Conservation (phyloP, 2,797 vertebrate genomes). For the Peromyscus melanophrys region DNA sequence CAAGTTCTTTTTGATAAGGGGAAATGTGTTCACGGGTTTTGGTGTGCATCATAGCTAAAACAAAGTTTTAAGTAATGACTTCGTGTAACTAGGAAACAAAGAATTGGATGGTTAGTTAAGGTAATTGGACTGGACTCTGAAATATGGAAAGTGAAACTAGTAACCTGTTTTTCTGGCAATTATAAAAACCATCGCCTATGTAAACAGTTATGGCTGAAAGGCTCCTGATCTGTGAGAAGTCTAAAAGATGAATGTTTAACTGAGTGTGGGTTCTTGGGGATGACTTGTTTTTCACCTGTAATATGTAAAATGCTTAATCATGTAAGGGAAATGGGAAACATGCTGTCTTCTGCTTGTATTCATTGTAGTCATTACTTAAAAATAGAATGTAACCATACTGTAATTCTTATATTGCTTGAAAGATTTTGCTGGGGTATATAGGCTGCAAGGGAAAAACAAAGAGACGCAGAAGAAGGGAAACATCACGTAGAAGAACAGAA, state of each 20-base stretch:
- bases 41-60: neutral
- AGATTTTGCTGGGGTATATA: neutral
- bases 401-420: neutral
- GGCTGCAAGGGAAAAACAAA: neutral
- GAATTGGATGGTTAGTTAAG: neutral
- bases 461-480: neutral
- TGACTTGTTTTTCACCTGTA: neutral
- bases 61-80: neutral
- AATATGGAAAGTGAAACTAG: neutral
- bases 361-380: neutral
- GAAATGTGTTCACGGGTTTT: neutral
- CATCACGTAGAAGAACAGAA: neutral
- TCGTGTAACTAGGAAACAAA: neutral
- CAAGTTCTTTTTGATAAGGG: neutral
- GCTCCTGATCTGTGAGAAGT: neutral
- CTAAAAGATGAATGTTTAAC: neutral
- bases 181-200: neutral
- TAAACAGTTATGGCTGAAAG: neutral
- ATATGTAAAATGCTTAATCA: neutral
- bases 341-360: neutral
- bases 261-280: neutral
- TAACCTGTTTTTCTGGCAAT: neutral
- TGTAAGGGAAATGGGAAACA: neutral
- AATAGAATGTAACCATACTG: neutral
- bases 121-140: neutral